Percentiles rank a stretch among this genome's conserved stretches.
Conservation (phyloP, 2,113 vertebrate species). For the Hippocampus barbouri region DNA sequence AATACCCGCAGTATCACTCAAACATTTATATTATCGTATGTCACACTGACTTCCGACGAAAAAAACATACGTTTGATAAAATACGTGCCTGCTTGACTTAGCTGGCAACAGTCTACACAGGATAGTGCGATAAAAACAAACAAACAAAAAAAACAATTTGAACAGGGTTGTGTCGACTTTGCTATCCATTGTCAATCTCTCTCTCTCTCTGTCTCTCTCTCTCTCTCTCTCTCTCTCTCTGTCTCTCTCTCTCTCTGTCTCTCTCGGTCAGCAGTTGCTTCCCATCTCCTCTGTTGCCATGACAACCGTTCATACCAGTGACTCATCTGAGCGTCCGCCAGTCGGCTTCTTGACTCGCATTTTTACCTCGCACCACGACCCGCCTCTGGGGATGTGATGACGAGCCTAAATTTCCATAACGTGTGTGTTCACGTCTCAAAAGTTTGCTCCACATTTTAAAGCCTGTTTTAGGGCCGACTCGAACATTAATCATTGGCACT, state of each 20-base stretch:
- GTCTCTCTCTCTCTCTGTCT: not conserved
- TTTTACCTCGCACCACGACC: constrained; percentile 10
- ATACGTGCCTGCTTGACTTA: too few species aligned
- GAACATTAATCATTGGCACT: too few species aligned
- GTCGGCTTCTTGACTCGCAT: constrained; percentile 37
- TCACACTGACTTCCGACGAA: too few species aligned
- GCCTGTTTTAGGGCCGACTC: not conserved
- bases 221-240: not conserved
- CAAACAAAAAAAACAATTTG: not conserved
- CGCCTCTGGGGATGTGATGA: not conserved
- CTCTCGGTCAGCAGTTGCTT: constrained; percentile 8
- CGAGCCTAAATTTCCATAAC: not conserved
- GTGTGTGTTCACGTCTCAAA: not conserved
- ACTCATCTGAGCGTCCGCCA: constrained; percentile 53
- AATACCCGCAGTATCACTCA: too few species aligned
- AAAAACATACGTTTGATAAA: too few species aligned
- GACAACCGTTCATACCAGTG: constrained; percentile 42
- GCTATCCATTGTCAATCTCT: not conserved
- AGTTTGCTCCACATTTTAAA: not conserved
- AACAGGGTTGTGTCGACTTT: not conserved
- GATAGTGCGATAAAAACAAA: too few species aligned
- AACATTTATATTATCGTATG: too few species aligned
- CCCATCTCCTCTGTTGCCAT: constrained; percentile 43
- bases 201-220: too few species aligned
- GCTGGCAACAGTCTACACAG: too few species aligned